Base-by-base conservation (phyloP, 2,797 vertebrate genomes). In the Petrocephalus schoutedeni region DNA sequence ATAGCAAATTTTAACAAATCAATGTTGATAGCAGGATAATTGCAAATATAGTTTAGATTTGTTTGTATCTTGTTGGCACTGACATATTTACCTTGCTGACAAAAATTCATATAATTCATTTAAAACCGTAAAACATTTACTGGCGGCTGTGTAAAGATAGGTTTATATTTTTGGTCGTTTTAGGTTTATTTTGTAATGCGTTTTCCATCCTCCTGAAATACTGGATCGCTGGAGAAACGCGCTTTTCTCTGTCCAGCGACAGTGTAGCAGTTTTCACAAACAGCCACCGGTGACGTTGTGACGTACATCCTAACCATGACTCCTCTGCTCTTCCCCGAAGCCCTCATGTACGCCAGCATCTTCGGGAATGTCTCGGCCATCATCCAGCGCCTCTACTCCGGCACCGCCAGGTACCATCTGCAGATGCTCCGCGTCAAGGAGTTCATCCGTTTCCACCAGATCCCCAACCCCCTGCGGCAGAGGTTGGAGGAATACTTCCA, bases 331-430 rank as follows among this genome's bases (percentile, higher is more conserved):
- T 71, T 10, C 10, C 91, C 95, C 95, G 83, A 94, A 99, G 98
- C 98, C 83, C 93, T 99, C 91, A 99, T 99, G 98, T 99, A 99
- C 5, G 98, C 98, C 93, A 99, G 98, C 92, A 99, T 99, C 94
- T 99, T 99, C 92, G 98, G 98, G 87, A 99, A 99, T 2, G 98
- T 99, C 74, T 99, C 98, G 61, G 98, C 98, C 95, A 99, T 99
- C 95, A 99, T 99, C 95, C 98, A 99, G 96, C 95, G 98, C 90
- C 95, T 99, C 14, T 99, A 99, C 93, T 99, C 98, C 0, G 97
- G 98, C 89, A 99, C 98, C 0, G 98, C 98, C 0, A 95, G 98
- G 88, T 99, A 99, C 90, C 98, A 99, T 89, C 98, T 97, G 95
- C 98, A 99, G 92, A 99, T 99, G 98, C 94, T 99, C 82, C 95